A percentile compares a stretch with the other conserved stretches of the same genome.
Evolutionary conservation across 2,888 invertebrate species (phyloP).

Genomic region (Osedax fenrisi): DNA sequence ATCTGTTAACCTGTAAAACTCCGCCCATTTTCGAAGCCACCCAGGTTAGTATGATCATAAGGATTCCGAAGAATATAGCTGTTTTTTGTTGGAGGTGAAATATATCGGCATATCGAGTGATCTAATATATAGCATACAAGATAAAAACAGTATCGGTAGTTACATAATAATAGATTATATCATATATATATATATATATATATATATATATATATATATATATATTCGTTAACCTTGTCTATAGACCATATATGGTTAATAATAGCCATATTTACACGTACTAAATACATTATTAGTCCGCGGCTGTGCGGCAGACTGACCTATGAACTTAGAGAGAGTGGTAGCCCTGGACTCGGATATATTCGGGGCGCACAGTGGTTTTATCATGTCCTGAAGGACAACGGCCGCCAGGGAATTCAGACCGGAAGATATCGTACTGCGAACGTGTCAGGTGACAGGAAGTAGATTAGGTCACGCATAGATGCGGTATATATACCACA

Average conservation of each 20-base stretch:
- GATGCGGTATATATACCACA: too few relatives aligned
- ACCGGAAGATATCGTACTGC: conserved; percentile 85
- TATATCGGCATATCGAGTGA: neutral
- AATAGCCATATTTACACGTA: neutral
- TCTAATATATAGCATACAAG: neutral
- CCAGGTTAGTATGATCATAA: conserved; percentile 71
- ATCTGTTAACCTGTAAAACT: conserved; percentile 62
- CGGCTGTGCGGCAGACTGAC: conserved; percentile 37
- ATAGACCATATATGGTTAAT: too few relatives aligned
- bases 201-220: too few relatives aligned
- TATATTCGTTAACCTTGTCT: too few relatives aligned
- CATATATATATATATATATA: too few relatives aligned
- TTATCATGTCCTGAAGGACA: conserved; percentile 72
- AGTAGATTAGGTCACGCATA: too few relatives aligned
- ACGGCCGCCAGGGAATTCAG: conserved; percentile 82
- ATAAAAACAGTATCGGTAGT: neutral
- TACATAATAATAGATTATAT: neutral
- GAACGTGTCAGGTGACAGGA: too few relatives aligned
- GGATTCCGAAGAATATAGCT: conserved; percentile 62
- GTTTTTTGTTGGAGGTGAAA: conserved; percentile 41
- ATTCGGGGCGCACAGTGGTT: conserved; percentile 60
- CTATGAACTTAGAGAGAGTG: conserved; percentile 60
- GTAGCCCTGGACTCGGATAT: conserved; percentile 66
- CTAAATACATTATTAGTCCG: neutral
- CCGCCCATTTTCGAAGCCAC: conserved; percentile 74